Percentiles rank a stretch among this genome's conserved stretches.
Evolutionary conservation across 2,113 vertebrate species (phyloP).

Genomic region (Pteruthius melanotis): DNA sequence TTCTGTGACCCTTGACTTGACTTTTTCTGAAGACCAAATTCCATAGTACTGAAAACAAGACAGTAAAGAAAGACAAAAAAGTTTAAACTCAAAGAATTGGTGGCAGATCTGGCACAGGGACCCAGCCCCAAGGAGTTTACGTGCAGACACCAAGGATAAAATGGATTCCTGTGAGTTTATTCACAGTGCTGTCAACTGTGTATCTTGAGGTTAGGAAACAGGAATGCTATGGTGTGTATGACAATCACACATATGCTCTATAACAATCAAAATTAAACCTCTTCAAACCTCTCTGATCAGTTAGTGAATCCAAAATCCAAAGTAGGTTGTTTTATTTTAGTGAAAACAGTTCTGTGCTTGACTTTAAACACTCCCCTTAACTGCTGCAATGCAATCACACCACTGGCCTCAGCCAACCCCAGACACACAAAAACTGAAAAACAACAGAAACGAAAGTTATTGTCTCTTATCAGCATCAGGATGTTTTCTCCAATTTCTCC

Average conservation of each 20-base stretch:
- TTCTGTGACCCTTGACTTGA: slow-evolving; percentile 84
- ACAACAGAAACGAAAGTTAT: background rate
- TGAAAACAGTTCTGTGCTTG: background rate
- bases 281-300: background rate
- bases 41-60: slow-evolving; percentile 80
- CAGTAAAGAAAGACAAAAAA: background rate
- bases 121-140: background rate
- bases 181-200: background rate
- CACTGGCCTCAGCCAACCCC: background rate
- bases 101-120: background rate
- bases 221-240: background rate
- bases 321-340: background rate
- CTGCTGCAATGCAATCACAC: background rate
- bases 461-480: background rate
- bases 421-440: background rate
- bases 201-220: background rate
- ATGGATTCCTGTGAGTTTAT: background rate
- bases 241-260: background rate
- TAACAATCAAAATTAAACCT: background rate
- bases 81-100: background rate
- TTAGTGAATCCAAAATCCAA: background rate
- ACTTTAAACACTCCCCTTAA: background rate
- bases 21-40: slow-evolving; percentile 79
- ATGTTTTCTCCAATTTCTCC: background rate
- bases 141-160: background rate